Base-by-base conservation (phyloP, 2,797 vertebrate species). In the Arnoldichthys spilopterus region DNA sequence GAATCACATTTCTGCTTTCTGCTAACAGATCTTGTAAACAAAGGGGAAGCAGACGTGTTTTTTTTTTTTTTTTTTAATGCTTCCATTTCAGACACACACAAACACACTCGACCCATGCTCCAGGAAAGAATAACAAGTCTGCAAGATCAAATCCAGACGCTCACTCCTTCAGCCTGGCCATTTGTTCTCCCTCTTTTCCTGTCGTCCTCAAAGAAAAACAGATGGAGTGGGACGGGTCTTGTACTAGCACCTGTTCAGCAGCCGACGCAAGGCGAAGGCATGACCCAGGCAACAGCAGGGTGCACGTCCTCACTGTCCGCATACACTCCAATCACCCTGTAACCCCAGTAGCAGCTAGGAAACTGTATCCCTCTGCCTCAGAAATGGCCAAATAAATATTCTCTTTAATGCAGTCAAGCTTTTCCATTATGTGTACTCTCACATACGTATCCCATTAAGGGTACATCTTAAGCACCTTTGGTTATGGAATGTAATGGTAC, bases 161-260 rank as follows among this genome's bases (percentile, higher is more conserved):
- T 64, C 26, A 3, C n/a, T 59, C 45, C 53, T 62, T 37, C 9
- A 79, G 6, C 40, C 75, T 22, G 62, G 34, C 47, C 67, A 72
- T 80, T 80, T 82, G 78, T 72, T 80, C 54, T 34, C 56, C 18
- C 45, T 66, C 22, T 37, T 67, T 78, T 64, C 12, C 47, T 64
- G 79, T 68, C 47, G 34, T 69, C 22, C 62, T 64, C 26, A 20
- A 78, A 22, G 13, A 63, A 76, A 76, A 82, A 72, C 61, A 71
- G 54, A 78, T 59, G 20, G 37, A 75, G 59, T 28, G 34, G 24
- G 40, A 78, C 15, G 73, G 40, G 51, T 66, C 20, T 49, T 66
- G 47, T 37, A 24, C 72, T 68, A 26, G 76, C 67, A 81, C 78
- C 66, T 77, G 82, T 81, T 79, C 1, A 37, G 45, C 26, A 12